A percentile compares a stretch with the other conserved stretches of the same genome.
Evolutionary conservation across 2,113 vertebrate genomes (phyloP).

Genomic region (Prochilodus magdalenae): DNA sequence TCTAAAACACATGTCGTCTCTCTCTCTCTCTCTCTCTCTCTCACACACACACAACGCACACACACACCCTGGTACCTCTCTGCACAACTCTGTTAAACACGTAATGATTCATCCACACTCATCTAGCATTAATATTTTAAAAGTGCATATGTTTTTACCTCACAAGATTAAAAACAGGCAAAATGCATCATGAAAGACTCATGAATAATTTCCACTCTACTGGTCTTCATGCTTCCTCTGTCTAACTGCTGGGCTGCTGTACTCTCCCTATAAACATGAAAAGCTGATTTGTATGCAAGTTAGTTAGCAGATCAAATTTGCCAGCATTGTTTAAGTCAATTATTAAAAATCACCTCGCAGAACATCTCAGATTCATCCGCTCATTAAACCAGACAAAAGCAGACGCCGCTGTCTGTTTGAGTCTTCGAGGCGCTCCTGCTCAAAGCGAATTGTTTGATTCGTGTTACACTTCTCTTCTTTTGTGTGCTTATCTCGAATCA

Average conservation of each 20-base stretch:
- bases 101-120: too few relatives aligned
- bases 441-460: neutral
- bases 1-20: constrained; percentile 32
- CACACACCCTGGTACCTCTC: constrained; percentile 8
- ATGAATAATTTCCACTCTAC: constrained; percentile 7
- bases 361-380: constrained; percentile 5
- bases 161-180: neutral
- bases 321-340: constrained; percentile 41
- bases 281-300: constrained; percentile 36
- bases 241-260: neutral
- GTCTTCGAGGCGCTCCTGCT: neutral
- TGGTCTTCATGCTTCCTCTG: neutral
- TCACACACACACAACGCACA: constrained; percentile 30
- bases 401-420: neutral
- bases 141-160: neutral
- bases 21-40: constrained; percentile 16
- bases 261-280: neutral
- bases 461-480: neutral
- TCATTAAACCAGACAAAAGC: constrained; percentile 21
- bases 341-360: constrained; percentile 20
- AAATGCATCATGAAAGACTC: neutral
- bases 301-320: constrained; percentile 24
- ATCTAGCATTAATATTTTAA: constrained; percentile 3
- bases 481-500: constrained; percentile 4
- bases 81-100: neutral